A percentile compares a stretch with the other conserved stretches of the same genome.
These are phyloP conservation scores for Apis laboriosa DNA, from an alignment of 1,140 invertebrate genomes.

Conservation along the genomic window DNA sequence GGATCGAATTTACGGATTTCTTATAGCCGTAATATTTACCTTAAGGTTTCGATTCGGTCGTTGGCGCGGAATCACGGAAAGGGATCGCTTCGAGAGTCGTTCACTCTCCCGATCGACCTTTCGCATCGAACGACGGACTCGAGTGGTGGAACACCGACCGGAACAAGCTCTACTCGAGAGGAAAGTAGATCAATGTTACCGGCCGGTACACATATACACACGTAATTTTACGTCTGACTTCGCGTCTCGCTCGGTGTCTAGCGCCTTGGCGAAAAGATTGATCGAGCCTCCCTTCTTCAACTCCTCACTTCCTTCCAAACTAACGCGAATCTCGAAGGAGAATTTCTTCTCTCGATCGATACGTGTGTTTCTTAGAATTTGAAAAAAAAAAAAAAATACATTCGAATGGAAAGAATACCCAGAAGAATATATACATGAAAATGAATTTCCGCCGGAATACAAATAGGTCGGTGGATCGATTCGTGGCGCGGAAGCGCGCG, in stretches of 20 bases:
- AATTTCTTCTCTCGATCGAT: not conserved
- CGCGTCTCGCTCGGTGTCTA: not conserved
- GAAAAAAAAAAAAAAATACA: not conserved
- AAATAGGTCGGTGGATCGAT: not conserved
- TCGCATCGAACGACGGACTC: not conserved
- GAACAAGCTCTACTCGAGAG: not conserved
- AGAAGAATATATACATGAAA: not conserved
- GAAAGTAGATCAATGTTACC: not conserved
- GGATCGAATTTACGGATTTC: too few species aligned
- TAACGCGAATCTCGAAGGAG: too few species aligned
- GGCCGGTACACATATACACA: not conserved
- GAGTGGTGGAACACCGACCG: too few species aligned
- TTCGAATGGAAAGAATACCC: too few species aligned
- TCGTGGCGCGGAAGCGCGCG: not conserved
- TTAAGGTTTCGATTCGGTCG: too few species aligned
- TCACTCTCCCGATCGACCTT: too few species aligned
- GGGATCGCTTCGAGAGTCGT: too few species aligned
- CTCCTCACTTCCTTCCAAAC: not conserved
- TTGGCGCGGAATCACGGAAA: too few species aligned
- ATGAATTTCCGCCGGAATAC: not conserved
- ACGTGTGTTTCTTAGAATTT: not conserved
- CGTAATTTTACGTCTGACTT: not conserved
- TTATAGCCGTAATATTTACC: too few species aligned
- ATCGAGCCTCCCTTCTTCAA: constrained; percentile 20
- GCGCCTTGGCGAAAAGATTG: constrained; percentile 10